These are phyloP conservation scores for Candidula unifasciata DNA, from an alignment of 2,888 invertebrate species.

Conservation along the genomic window DNA sequence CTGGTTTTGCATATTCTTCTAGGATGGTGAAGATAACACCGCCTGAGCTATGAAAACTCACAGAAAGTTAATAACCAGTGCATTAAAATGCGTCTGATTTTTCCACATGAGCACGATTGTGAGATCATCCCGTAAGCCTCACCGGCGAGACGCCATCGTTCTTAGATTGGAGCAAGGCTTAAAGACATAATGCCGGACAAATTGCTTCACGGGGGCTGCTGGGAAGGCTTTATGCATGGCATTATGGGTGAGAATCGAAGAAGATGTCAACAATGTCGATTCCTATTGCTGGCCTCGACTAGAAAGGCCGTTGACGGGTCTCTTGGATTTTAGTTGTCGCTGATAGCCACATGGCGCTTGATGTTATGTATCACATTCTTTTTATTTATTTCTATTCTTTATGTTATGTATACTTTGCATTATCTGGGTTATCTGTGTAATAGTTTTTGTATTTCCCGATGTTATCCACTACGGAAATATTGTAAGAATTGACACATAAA, in stretches of 20 bases:
- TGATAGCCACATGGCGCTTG: conserved; percentile 43
- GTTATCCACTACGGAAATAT: conserved; percentile 33
- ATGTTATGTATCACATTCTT: conserved; percentile 20
- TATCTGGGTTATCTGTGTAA: not conserved
- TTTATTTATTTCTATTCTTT: not conserved
- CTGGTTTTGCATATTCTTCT: conserved; percentile 50
- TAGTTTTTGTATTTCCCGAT: not conserved
- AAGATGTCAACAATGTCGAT: conserved; percentile 45
- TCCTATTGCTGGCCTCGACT: conserved; percentile 6
- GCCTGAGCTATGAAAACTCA: conserved; percentile 60
- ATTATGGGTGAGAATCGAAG: conserved; percentile 53
- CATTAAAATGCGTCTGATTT: conserved; percentile 66
- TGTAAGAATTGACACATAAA: not conserved
- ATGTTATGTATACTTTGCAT: not conserved
- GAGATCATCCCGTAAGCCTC: conserved; percentile 55
- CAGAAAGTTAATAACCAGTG: conserved; percentile 68
- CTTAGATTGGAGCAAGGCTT: conserved; percentile 54
- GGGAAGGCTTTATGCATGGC: conserved; percentile 55
- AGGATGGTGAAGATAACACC: conserved; percentile 56
- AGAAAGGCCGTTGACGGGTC: not conserved
- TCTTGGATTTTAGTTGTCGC: not conserved
- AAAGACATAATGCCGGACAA: conserved; percentile 63
- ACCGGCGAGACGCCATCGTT: conserved; percentile 52
- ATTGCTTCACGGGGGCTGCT: conserved; percentile 63
- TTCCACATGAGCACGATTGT: conserved; percentile 57